These are phyloP conservation scores for Myzus persicae DNA, from an alignment of 1,140 invertebrate genomes.

Conservation along the genomic window DNA sequence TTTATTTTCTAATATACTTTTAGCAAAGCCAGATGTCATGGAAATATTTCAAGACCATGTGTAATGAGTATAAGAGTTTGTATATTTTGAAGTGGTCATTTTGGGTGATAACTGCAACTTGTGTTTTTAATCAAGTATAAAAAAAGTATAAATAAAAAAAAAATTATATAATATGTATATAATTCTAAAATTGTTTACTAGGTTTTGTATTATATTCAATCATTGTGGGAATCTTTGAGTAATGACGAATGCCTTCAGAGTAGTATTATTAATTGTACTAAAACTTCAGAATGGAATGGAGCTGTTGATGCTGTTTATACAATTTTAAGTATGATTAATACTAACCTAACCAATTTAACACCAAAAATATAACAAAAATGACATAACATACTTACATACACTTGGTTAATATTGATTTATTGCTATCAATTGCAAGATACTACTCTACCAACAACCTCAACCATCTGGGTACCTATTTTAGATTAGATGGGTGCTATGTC, in stretches of 20 bases:
- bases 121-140: slow-evolving; percentile 50
- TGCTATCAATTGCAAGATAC: too few relatives aligned
- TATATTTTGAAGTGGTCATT: slow-evolving; percentile 53
- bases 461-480: too few relatives aligned
- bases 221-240: slow-evolving; percentile 42
- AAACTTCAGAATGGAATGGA: slow-evolving; percentile 64
- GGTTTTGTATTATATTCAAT: slow-evolving; percentile 51
- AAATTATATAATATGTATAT: not conserved
- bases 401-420: too few relatives aligned
- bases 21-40: slow-evolving; percentile 14
- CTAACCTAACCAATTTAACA: not conserved
- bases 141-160: not conserved
- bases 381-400: too few relatives aligned
- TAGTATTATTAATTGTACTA: not conserved
- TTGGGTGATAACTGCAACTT: slow-evolving; percentile 45
- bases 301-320: slow-evolving; percentile 66
- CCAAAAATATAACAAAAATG: too few relatives aligned
- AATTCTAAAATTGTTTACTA: not conserved
- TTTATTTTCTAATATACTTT: not conserved
- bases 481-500: too few relatives aligned
- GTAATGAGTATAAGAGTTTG: slow-evolving; percentile 38
- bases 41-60: slow-evolving; percentile 1
- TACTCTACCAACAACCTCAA: too few relatives aligned
- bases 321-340: slow-evolving; percentile 63
- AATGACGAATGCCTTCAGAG: slow-evolving; percentile 8